phyloP scores from a whole-genome alignment of 2,888 invertebrate genomes.

The Aplocera efformata region DNA sequence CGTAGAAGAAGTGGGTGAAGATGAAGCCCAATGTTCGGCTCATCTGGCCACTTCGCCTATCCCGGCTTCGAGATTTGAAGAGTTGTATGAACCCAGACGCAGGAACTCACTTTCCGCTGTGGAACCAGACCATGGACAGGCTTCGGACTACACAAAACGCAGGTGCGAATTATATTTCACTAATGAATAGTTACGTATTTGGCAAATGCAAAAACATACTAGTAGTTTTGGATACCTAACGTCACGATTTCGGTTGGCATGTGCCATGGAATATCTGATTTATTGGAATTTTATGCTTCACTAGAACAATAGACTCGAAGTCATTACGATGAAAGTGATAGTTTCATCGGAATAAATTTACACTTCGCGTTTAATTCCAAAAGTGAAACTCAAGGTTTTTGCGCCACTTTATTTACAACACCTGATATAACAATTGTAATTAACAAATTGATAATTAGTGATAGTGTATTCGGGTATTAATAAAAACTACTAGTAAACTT shows the following conservation, averaged over 20 bases:
- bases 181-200: slow-evolving; percentile 2
- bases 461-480: too few relatives aligned
- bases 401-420: slow-evolving; percentile 1
- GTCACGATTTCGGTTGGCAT: slow-evolving; percentile 19
- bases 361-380: slow-evolving; percentile 45
- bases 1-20: slow-evolving; percentile 93
- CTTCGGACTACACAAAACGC: slow-evolving; percentile 83
- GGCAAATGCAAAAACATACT: slow-evolving; percentile 5
- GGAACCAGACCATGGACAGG: slow-evolving; percentile 84
- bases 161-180: slow-evolving; percentile 47
- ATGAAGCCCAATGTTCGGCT: slow-evolving; percentile 89
- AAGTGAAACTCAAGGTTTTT: slow-evolving; percentile 36
- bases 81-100: slow-evolving; percentile 78
- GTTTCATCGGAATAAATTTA: slow-evolving; percentile 35
- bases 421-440: neutral
- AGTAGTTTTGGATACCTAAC: slow-evolving; percentile 18
- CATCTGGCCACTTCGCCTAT: slow-evolving; percentile 98
- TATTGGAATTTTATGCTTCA: slow-evolving; percentile 15
- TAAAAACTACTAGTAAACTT: too few relatives aligned
- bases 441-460: too few relatives aligned
- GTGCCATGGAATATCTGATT: slow-evolving; percentile 15
- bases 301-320: slow-evolving; percentile 11
- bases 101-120: slow-evolving; percentile 82
- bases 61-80: slow-evolving; percentile 84
- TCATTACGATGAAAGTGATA: slow-evolving; percentile 38